These are phyloP conservation scores for Cenopis cana DNA, from an alignment of 2,888 invertebrate species.

Conservation along the genomic window DNA sequence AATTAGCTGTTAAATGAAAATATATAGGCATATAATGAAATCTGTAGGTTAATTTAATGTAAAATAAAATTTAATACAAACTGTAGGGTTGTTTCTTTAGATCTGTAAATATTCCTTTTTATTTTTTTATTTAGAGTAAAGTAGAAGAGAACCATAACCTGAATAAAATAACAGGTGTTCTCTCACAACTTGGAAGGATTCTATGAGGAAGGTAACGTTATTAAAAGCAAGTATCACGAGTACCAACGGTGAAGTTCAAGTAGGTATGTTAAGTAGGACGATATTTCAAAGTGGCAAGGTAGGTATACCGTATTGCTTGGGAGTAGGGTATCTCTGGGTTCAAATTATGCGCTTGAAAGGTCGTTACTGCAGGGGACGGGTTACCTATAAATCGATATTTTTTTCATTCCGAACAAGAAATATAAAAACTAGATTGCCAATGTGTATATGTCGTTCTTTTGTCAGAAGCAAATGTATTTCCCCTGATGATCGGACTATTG, in stretches of 20 bases:
- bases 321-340: too few species aligned
- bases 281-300: neutral
- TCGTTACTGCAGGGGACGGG: too few species aligned
- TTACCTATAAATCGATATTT: too few species aligned
- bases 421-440: too few species aligned
- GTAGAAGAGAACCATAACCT: slow-evolving; percentile 4
- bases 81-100: slow-evolving; percentile 80
- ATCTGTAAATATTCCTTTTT: slow-evolving; percentile 76
- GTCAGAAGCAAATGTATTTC: too few species aligned
- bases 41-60: slow-evolving; percentile 73
- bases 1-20: slow-evolving; percentile 72
- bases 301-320: too few species aligned
- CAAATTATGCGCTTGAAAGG: too few species aligned
- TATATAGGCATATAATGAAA: slow-evolving; percentile 70
- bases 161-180: slow-evolving; percentile 8
- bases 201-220: slow-evolving; percentile 5
- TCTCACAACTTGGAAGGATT: slow-evolving; percentile 11
- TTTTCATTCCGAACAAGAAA: too few species aligned
- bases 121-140: slow-evolving; percentile 48
- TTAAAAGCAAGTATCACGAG: neutral
- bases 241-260: neutral
- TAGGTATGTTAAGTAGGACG: neutral
- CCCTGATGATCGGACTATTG: too few species aligned
- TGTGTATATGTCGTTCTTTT: too few species aligned
- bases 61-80: slow-evolving; percentile 78